phyloP scores from a whole-genome alignment of 2,113 vertebrate genomes.

The Bujurquina vittata region DNA sequence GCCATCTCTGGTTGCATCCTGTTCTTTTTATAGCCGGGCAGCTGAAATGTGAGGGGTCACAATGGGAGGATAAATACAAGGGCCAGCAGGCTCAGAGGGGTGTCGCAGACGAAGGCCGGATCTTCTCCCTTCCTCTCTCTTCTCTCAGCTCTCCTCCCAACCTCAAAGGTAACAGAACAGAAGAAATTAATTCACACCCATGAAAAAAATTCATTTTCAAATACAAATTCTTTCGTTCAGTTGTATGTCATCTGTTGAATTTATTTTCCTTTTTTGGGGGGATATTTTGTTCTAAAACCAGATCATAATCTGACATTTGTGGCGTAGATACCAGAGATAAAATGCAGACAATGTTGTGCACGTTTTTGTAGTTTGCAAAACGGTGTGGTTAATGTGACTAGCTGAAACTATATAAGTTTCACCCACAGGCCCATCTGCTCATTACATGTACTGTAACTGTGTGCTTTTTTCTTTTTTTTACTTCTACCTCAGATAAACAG shows the following conservation, averaged over 20 bases:
- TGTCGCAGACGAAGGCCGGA: slow-evolving; percentile 72
- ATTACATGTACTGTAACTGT: neutral
- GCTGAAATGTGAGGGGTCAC: slow-evolving; percentile 85
- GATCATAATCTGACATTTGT: neutral
- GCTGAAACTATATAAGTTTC: neutral
- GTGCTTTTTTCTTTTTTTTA: neutral
- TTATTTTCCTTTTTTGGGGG: no score
- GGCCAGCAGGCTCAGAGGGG: slow-evolving; percentile 11
- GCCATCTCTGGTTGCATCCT: slow-evolving; percentile 78
- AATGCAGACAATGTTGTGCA: neutral
- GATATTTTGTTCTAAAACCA: neutral
- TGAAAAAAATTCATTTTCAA: neutral
- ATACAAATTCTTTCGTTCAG: neutral
- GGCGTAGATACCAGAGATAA: neutral
- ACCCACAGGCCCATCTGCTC: neutral
- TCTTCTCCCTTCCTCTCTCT: slow-evolving; percentile 65
- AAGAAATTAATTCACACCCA: neutral
- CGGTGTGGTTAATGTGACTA: neutral
- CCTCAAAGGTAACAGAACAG: slow-evolving; percentile 75
- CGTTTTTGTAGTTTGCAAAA: neutral
- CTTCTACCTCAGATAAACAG: neutral
- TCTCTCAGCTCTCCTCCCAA: slow-evolving; percentile 70
- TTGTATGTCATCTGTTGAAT: neutral
- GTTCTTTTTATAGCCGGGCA: slow-evolving; percentile 79
- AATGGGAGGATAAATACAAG: slow-evolving; percentile 82